A percentile compares a stretch with the other conserved stretches of the same genome.
Conservation (phyloP, 1,140 invertebrate species). For the Glomeris maerens region DNA sequence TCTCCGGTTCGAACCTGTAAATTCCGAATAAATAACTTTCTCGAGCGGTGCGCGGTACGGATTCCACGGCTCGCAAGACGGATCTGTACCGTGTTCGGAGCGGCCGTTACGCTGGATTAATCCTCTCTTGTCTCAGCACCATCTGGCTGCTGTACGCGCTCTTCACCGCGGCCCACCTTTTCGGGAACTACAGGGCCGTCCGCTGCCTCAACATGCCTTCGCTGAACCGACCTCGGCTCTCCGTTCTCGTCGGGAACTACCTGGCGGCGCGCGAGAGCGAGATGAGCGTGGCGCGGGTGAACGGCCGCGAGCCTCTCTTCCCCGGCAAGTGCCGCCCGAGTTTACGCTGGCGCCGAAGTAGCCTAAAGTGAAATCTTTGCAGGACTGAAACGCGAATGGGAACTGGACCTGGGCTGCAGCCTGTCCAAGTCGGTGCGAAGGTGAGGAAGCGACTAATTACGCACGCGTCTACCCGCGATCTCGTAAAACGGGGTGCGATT, state of each 20-base stretch:
- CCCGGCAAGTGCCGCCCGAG: conserved; percentile 27
- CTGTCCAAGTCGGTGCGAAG: neutral
- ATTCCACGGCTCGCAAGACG: too few species aligned
- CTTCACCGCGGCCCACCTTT: conserved; percentile 66
- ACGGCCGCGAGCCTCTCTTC: conserved; percentile 43
- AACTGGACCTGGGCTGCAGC: conserved; percentile 1
- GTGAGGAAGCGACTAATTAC: neutral
- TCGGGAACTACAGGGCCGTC: conserved; percentile 74
- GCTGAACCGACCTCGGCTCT: conserved; percentile 61
- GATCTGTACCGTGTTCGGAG: too few species aligned
- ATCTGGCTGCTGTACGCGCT: conserved; percentile 52
- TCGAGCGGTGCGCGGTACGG: too few species aligned
- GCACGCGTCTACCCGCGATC: neutral
- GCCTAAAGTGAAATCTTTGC: neutral
- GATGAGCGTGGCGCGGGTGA: conserved; percentile 35
- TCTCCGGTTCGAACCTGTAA: conserved; percentile 30
- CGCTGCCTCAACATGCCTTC: conserved; percentile 52
- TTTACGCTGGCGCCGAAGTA: neutral
- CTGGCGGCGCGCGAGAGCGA: conserved; percentile 33
- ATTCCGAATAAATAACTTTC: neutral
- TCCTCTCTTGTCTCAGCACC: conserved; percentile 34
- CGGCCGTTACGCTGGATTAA: conserved; percentile 15
- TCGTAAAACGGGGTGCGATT: neutral
- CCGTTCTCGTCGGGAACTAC: conserved; percentile 48
- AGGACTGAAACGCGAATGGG: neutral